These are phyloP conservation scores for Microcebus lehilahytsara DNA, from an alignment of 2,113 vertebrate genomes.

Conservation along the genomic window DNA sequence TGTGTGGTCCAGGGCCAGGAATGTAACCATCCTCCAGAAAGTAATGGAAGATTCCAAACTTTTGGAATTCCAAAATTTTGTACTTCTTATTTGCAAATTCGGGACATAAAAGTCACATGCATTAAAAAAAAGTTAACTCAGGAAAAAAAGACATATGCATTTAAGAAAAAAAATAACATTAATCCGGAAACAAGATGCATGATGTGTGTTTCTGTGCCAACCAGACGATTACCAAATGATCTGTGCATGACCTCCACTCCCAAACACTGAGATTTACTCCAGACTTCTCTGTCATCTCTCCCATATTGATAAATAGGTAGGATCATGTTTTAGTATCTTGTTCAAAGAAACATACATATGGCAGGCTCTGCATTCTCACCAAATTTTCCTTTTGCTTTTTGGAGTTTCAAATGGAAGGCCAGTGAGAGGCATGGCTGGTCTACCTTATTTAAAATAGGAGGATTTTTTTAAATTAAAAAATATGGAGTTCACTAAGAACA, in stretches of 20 bases:
- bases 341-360: background rate
- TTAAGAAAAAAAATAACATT: background rate
- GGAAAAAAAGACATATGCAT: background rate
- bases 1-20: slow-evolving; percentile 4
- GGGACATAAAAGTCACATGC: background rate
- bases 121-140: background rate
- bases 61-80: background rate
- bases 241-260: background rate
- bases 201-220: background rate
- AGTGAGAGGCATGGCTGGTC: background rate
- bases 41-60: background rate
- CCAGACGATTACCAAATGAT: background rate
- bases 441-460: background rate
- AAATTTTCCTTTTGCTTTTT: background rate
- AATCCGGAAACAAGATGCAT: background rate
- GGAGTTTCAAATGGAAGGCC: background rate
- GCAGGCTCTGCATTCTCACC: background rate
- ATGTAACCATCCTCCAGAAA: background rate
- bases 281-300: background rate
- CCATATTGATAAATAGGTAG: background rate
- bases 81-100: slow-evolving; percentile 44
- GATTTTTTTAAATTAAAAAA: background rate
- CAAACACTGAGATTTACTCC: background rate
- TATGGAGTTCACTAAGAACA: background rate
- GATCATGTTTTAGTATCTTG: background rate